Evolutionary conservation across 2,888 invertebrate species (phyloP), one percentile per base, ranked within the genome.

Genomic region (Ornithoptera priamus): DNA sequence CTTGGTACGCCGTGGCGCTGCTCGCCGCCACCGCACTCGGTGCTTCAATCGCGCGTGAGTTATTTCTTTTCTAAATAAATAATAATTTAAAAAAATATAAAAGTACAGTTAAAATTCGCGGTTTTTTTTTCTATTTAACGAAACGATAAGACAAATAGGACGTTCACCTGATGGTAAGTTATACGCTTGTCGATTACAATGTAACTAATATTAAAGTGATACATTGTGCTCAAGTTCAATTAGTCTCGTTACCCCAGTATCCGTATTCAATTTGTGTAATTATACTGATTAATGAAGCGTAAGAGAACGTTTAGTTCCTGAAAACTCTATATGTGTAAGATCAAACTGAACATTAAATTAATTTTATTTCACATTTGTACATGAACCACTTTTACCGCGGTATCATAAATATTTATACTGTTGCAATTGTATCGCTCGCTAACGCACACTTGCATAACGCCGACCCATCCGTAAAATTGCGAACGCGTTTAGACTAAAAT

Each of bases 21-120:
- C 85, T 92, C 56, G 87, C 86, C 68, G 87, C 87, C 66, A 87
- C 89, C 56, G 90, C 85, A 56, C 85, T 92, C 71, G 92, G 92
- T 67, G 92, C 92, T 69, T 86, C 90, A 18, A 88, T 92, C 73
- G 81, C 86, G 79, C 88, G 92, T 92, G 78, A 92, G 92, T 92
- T 76, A 63, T n/a, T 1, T 18, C 8, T 56, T 60, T 39, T 66
- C n/a, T 30, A 39, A 62, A 39, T 6, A 10, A 39, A 39, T 6
- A 39, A 39, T 39, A 10, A 8, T 39, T 39, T 39, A 39, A 39
- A 10, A 39, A 39, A 10, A 10, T 39, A 39, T 39, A 39, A 39
- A 39, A 1, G 1, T 10, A 10, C 39, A 8, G 10, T 39, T 10
- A 39, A 39, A 39, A 39, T 39, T 10, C 8, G 7, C 1, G 1